phyloP scores from a whole-genome alignment of 2,797 vertebrate species.

The Peromyscus attwateri region DNA sequence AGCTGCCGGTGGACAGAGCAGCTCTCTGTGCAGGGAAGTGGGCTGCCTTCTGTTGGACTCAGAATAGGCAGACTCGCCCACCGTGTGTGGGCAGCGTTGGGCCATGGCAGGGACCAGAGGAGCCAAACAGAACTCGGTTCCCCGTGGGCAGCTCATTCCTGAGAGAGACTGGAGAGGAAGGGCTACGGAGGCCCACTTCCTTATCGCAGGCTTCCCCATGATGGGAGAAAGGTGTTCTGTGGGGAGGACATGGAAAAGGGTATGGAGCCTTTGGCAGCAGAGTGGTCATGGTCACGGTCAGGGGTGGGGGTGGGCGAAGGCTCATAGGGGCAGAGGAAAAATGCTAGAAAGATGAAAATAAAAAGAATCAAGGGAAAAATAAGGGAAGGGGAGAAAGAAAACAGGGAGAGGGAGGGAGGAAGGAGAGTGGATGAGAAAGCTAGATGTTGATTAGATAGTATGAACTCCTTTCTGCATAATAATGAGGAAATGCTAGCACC shows the following conservation, averaged over 20 bases:
- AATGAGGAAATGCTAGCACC: background rate
- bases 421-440: background rate
- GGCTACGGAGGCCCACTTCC: background rate
- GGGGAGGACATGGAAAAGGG: accelerated
- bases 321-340: background rate
- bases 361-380: background rate
- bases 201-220: background rate
- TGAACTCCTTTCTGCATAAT: background rate
- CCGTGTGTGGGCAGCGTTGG: constrained; percentile 49
- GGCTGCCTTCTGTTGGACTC: constrained; percentile 70
- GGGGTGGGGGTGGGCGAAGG: background rate
- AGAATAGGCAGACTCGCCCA: constrained; percentile 71
- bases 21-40: background rate
- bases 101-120: background rate
- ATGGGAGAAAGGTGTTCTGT: background rate
- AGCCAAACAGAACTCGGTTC: constrained; percentile 6
- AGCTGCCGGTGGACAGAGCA: background rate
- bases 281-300: accelerated
- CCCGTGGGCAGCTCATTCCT: background rate
- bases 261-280: background rate
- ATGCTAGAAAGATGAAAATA: background rate
- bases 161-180: background rate
- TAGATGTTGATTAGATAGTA: too few relatives aligned
- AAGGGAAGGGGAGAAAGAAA: too few relatives aligned
- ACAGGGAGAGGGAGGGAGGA: background rate